Evolutionary conservation across 2,113 vertebrate genomes (phyloP).

Genomic region (Mugil cephalus): DNA sequence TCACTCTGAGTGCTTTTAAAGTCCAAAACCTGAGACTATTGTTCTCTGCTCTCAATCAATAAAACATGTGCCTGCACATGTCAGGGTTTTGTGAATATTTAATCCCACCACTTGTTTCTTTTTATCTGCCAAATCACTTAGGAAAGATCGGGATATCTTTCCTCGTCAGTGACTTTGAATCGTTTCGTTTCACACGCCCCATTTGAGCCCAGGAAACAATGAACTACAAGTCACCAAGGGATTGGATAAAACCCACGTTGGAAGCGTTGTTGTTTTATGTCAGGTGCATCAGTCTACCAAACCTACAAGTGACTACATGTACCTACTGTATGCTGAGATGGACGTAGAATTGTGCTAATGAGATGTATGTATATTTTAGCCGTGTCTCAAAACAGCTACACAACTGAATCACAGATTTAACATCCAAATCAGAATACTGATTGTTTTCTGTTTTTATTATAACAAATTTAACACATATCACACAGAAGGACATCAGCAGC

Average conservation of each 20-base stretch:
- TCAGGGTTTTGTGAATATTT: conserved; percentile 82
- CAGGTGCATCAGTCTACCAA: background rate
- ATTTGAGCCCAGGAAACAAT: conserved; percentile 67
- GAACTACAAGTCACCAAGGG: conserved; percentile 27
- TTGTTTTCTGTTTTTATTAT: no score
- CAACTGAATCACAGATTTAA: background rate
- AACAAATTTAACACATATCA: no score
- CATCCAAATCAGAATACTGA: background rate
- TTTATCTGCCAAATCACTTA: conserved; percentile 73
- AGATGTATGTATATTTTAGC: conserved; percentile 21
- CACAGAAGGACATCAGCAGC: no score
- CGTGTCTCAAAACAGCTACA: conserved; percentile 2
- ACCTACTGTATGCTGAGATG: background rate
- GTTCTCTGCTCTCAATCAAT: conserved; percentile 81
- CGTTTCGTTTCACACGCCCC: conserved; percentile 71
- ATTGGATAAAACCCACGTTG: background rate
- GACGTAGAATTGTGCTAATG: conserved; percentile 5
- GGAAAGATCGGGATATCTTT: conserved; percentile 70
- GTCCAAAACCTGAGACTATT: conserved; percentile 66
- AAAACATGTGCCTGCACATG: conserved; percentile 79
- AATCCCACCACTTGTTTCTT: conserved; percentile 77
- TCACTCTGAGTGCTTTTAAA: conserved; percentile 69
- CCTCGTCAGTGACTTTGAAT: conserved; percentile 65
- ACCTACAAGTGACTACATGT: background rate
- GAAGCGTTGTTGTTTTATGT: background rate